Base-by-base conservation (phyloP, 1,140 invertebrate genomes). In the Leptopilina clavipes region DNA sequence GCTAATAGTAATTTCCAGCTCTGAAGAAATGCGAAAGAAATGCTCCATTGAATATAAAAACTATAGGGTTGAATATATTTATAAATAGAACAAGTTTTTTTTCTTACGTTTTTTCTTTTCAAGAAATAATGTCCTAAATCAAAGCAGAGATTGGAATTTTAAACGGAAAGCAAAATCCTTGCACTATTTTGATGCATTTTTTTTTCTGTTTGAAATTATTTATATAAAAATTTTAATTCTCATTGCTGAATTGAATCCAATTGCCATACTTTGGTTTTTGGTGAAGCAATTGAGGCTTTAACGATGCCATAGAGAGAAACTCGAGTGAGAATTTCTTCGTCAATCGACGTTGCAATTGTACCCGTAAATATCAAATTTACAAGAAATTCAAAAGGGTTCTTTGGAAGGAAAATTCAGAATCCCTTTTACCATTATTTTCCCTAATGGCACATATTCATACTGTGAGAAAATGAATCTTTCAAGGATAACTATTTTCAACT, bases 281-380 rank as follows among this genome's bases (percentile, higher is more conserved):
- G 48, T 17, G 14, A 17, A 52, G 48, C 48, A 52, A 52, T 52
- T 52, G 48, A 52, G n/a, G 17, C 14, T 52, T 52, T 17, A 52
- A 45, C 44, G 44, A 45, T n/a, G 11, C 48, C n/a, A 52, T 52
- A 52, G 14, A n/a, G 17, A 52, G 14, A n/a, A 17, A 3, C 44
- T 45, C 44, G 11, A 45, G 44, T 45, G 14, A 45, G 44, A n/a
- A 52, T 17, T 52, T n/a, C 14, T 52, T 52, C 48, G 48, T 52
- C 48, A 52, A 52, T 52, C 48, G 48, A n/a, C 48, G 14, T n/a
- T n/a, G 48, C 48, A 52, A 52, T 52, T 52, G 48, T 52, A 52
- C 14, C 14, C 14, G 3, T 17, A 52, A 52, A 52, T 40, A 40
- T 40, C 37, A 40, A 40, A 40, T 40, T 40, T 40, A 40, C 14